These are phyloP conservation scores for Apis dorsata DNA, from an alignment of 1,140 invertebrate species.

Conservation along the genomic window DNA sequence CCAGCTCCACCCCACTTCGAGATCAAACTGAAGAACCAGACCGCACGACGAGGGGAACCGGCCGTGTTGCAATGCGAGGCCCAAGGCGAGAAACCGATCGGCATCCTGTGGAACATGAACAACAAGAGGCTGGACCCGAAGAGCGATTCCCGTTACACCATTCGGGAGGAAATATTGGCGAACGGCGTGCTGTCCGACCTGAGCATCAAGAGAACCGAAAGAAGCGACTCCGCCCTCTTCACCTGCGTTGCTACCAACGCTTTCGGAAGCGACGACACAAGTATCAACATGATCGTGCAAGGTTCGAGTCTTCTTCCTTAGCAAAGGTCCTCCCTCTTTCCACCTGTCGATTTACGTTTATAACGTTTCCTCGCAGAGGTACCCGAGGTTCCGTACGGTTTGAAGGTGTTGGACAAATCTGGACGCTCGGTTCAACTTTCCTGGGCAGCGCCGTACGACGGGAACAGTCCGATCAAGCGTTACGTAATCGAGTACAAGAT, in stretches of 20 bases:
- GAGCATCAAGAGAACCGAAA: constrained; percentile 93
- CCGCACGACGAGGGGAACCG: constrained; percentile 92
- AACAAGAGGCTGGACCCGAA: constrained; percentile 94
- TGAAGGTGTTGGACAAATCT: constrained; percentile 95
- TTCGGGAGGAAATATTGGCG: constrained; percentile 92
- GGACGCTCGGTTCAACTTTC: constrained; percentile 93
- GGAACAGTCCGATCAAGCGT: constrained; percentile 95
- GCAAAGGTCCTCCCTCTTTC: too few relatives aligned
- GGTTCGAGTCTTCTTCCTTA: constrained; percentile 78
- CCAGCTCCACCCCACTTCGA: constrained; percentile 94
- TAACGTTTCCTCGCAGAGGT: constrained; percentile 84
- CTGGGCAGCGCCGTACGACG: constrained; percentile 96
- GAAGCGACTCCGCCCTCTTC: constrained; percentile 95
- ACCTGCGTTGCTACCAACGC: constrained; percentile 97
- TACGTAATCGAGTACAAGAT: constrained; percentile 97
- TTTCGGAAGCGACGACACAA: constrained; percentile 96
- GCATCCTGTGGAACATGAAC: constrained; percentile 97
- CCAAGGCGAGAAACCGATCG: constrained; percentile 97
- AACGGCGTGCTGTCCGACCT: constrained; percentile 93
- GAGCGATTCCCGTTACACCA: constrained; percentile 93
- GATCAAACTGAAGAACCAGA: constrained; percentile 94
- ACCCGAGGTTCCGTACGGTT: constrained; percentile 93
- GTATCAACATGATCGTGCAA: constrained; percentile 97
- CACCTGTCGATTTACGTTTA: neutral
- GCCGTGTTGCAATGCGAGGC: constrained; percentile 96